These are phyloP conservation scores for Rhagoletis zephyria DNA, from an alignment of 1,140 invertebrate genomes.

Conservation along the genomic window DNA sequence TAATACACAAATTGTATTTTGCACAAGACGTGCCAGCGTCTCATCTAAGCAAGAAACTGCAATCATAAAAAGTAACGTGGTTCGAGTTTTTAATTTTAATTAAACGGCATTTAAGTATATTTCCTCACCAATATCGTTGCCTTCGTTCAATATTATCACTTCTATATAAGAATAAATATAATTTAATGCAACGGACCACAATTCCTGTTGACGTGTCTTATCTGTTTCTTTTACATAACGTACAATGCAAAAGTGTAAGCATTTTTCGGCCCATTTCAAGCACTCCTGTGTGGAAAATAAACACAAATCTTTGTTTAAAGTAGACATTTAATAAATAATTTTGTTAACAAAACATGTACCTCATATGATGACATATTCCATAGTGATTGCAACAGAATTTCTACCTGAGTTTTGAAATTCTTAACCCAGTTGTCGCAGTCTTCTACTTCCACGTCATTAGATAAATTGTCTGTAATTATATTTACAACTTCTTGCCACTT, in stretches of 20 bases:
- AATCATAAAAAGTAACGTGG: conserved; percentile 60
- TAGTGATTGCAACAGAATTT: conserved; percentile 82
- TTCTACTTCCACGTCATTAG: conserved; percentile 75
- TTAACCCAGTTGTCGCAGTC: conserved; percentile 74
- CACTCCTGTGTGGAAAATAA: conserved; percentile 75
- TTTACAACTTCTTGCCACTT: conserved; percentile 79
- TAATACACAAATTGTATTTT: conserved; percentile 83
- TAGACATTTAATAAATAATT: no score
- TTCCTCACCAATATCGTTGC: conserved; percentile 74
- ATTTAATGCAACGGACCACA: conserved; percentile 79
- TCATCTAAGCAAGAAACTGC: conserved; percentile 76
- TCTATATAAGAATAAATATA: conserved; percentile 81
- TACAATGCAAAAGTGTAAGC: conserved; percentile 78
- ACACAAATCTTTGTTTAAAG: conserved; percentile 67
- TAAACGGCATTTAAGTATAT: no score
- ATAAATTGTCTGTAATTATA: conserved; percentile 78
- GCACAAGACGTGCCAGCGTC: conserved; percentile 79
- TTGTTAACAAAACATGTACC: neutral
- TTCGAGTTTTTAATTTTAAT: no score
- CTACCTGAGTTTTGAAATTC: conserved; percentile 73
- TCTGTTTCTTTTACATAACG: conserved; percentile 76
- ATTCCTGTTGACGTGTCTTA: conserved; percentile 75
- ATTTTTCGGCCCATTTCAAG: conserved; percentile 83
- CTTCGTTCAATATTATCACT: conserved; percentile 78
- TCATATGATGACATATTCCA: conserved; percentile 75